A percentile compares a stretch with the other conserved stretches of the same genome.
Conservation (phyloP, 2,888 invertebrate species). For the Abscondita cerata region DNA sequence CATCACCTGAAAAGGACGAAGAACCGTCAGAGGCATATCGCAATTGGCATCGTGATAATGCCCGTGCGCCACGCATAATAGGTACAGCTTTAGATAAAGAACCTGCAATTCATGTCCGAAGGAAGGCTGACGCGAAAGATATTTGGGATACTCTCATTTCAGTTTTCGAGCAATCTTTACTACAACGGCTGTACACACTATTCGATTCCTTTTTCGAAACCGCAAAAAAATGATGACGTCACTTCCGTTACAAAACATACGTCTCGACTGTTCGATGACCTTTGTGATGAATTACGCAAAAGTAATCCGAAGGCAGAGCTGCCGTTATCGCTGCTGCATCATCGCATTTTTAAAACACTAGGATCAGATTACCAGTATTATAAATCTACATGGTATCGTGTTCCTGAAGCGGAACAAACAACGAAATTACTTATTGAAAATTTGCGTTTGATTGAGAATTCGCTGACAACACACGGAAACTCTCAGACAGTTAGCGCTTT, state of each 20-base stretch:
- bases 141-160: slow-evolving; percentile 37
- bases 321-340: slow-evolving; percentile 34
- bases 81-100: slow-evolving; percentile 39
- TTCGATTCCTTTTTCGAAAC: slow-evolving; percentile 32
- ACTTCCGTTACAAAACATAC: no score
- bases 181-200: slow-evolving; percentile 38
- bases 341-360: slow-evolving; percentile 11
- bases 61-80: slow-evolving; percentile 36
- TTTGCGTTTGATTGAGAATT: no score
- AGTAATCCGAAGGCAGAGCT: slow-evolving; percentile 23
- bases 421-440: no score
- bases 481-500: no score
- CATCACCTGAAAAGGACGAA: slow-evolving; percentile 5
- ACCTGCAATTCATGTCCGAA: slow-evolving; percentile 36
- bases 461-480: no score
- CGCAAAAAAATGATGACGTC: no score
- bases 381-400: no score
- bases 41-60: slow-evolving; percentile 38
- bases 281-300: slow-evolving; percentile 24
- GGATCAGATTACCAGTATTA: slow-evolving; percentile 34
- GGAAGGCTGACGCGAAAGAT: slow-evolving; percentile 38
- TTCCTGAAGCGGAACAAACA: no score
- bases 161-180: slow-evolving; percentile 38
- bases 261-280: no score
- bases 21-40: slow-evolving; percentile 34